These are phyloP conservation scores for Drymodes brunneopygia DNA, from an alignment of 2,113 vertebrate genomes.

Conservation along the genomic window DNA sequence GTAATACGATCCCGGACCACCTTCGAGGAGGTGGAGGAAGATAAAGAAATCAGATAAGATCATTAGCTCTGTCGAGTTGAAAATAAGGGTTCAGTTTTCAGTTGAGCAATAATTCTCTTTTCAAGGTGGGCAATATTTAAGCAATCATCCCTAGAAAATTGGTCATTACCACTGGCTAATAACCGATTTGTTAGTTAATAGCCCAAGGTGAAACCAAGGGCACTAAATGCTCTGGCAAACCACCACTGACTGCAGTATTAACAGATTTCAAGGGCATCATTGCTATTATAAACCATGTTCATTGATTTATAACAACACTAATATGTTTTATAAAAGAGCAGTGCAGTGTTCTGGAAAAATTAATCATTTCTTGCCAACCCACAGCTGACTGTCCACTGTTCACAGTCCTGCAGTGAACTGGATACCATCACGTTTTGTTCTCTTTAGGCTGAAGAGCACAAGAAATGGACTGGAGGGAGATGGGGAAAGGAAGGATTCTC, in stretches of 20 bases:
- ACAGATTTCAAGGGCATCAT: conserved; percentile 75
- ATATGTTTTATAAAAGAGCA: conserved; percentile 71
- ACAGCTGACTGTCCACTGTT: conserved; percentile 29
- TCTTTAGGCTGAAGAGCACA: neutral
- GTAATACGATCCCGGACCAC: neutral
- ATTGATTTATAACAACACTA: conserved; percentile 79
- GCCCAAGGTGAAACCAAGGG: conserved; percentile 79
- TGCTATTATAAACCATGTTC: conserved; percentile 76
- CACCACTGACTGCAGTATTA: conserved; percentile 64
- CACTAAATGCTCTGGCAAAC: conserved; percentile 65
- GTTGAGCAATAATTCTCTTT: conserved; percentile 80
- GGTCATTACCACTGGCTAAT: conserved; percentile 81
- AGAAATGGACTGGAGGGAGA: neutral
- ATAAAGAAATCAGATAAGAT: conserved; percentile 62
- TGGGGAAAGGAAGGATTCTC: neutral
- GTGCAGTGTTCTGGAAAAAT: conserved; percentile 69
- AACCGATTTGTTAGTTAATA: conserved; percentile 81
- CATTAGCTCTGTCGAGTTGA: conserved; percentile 76
- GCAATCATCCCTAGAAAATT: conserved; percentile 81
- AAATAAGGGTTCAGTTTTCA: conserved; percentile 75
- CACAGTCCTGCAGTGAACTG: neutral
- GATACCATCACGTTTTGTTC: neutral
- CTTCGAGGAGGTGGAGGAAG: conserved; percentile 6
- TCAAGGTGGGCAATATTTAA: conserved; percentile 80
- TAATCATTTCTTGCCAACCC: conserved; percentile 60